Evolutionary conservation across 2,888 invertebrate species (phyloP).

Genomic region (Sycophila texana): DNA sequence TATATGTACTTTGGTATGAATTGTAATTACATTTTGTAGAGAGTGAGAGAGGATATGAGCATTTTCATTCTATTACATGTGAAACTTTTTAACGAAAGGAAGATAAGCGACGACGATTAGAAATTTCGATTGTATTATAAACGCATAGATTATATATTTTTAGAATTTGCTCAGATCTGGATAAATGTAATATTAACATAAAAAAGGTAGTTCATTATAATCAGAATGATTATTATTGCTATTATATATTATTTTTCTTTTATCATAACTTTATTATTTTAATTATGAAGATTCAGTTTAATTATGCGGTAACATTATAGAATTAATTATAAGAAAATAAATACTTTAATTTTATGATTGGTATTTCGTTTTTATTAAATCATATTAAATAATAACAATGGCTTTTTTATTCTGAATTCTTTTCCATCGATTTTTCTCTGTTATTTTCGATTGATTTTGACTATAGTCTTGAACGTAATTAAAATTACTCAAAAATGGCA

Average conservation of each 20-base stretch:
- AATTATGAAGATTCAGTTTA: constrained; percentile 59
- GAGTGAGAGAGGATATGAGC: neutral
- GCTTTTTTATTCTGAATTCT: neutral
- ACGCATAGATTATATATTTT: constrained; percentile 61
- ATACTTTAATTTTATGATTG: constrained; percentile 65
- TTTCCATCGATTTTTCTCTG: neutral
- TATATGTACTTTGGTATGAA: constrained; percentile 43
- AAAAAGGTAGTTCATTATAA: constrained; percentile 49
- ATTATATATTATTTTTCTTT: constrained; percentile 53
- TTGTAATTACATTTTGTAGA: constrained; percentile 51
- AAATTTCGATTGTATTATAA: constrained; percentile 63
- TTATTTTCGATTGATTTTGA: too few species aligned
- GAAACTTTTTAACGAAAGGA: neutral
- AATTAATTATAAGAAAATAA: constrained; percentile 66
- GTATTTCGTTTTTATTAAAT: neutral
- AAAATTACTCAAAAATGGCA: too few species aligned
- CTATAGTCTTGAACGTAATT: too few species aligned
- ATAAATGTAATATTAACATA: constrained; percentile 65
- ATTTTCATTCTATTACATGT: constrained; percentile 7
- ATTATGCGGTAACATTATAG: constrained; percentile 62
- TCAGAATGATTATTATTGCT: constrained; percentile 40
- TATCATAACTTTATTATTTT: constrained; percentile 54
- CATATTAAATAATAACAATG: neutral
- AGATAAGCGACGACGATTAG: constrained; percentile 29
- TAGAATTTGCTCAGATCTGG: constrained; percentile 70